Base-by-base conservation (phyloP, 64 coral and sea anemone genomes). In the Montipora foliosa region DNA sequence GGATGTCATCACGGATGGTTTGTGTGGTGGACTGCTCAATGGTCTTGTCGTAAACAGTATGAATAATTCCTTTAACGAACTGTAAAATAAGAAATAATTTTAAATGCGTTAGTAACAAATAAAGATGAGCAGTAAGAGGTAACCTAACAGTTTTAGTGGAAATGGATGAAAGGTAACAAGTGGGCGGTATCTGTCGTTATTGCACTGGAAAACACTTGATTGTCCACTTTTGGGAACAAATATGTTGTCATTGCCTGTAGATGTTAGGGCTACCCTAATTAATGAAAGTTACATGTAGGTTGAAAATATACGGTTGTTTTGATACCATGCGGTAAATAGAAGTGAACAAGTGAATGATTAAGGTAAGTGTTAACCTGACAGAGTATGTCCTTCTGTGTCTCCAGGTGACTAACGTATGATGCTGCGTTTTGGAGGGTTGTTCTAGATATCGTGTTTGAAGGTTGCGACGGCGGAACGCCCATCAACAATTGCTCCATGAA, bases 291-390 rank as follows among this genome's bases (percentile, higher is more conserved):
- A 55, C 52, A 55, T 55, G 52, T 55, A 55, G 52, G 52, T 55
- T 55, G 52, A 55, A 55, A 55, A 55, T 3, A 7, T 7, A 7
- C 6, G 52, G 52, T 55, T 55, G 6, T 55, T 55, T 55, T 55
- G 52, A 55, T 55, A 55, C 6, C 52, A 55, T 55, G 13, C 60
- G 60, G 14, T 64, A 64, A 0, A 64, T 55, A 12, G 60, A 4
- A 0, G 0, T 64, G 60, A 64, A 64, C 0, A 16, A 64, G 14
- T 71, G 17, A 20, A 8, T 71, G 20, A 22, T 71, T 7, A 20
- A 24, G 10, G 60, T 64, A 71, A 71, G 3, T 15, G 61, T 87
- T 88, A 70, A 91, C 89, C 89, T 83, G 62, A 55, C 89, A 91
- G 55, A 83, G 52, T 37, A 80, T 80, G 1, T 83, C 79, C 72